phyloP scores from a whole-genome alignment of 2,113 vertebrate species.

The Boleophthalmus pectinirostris region DNA sequence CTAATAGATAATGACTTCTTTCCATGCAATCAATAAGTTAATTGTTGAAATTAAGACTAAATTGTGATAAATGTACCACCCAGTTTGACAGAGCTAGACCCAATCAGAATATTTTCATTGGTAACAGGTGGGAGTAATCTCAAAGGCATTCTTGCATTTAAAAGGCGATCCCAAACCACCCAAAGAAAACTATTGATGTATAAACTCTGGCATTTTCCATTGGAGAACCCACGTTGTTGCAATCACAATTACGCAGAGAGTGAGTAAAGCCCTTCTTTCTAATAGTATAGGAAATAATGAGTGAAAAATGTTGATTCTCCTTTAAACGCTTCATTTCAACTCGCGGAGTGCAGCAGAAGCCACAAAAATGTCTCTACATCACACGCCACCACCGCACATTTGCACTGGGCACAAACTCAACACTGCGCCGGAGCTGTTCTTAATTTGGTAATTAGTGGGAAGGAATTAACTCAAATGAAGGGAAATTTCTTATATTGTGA shows the following conservation, averaged over 20 bases:
- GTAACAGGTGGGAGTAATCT: conserved; percentile 77
- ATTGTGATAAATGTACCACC: conserved; percentile 27
- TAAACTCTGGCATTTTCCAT: conserved; percentile 51
- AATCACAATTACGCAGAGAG: conserved; percentile 68
- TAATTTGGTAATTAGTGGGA: conserved; percentile 29
- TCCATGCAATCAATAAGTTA: conserved; percentile 5
- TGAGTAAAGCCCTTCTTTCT: conserved; percentile 74
- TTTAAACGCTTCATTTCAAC: conserved; percentile 41
- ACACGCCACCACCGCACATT: conserved; percentile 18
- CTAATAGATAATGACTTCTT: background rate
- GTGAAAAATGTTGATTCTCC: conserved; percentile 42
- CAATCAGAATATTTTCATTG: conserved; percentile 40
- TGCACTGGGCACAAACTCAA: conserved; percentile 12
- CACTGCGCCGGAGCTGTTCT: conserved; percentile 20
- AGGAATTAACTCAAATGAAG: background rate
- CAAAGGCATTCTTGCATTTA: conserved; percentile 67
- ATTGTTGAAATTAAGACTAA: conserved; percentile 17
- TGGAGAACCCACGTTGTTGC: conserved; percentile 69
- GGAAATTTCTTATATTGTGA: background rate
- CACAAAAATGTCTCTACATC: conserved; percentile 54
- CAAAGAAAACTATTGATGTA: conserved; percentile 48
- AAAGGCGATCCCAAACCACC: conserved; percentile 59
- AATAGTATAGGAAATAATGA: conserved; percentile 65
- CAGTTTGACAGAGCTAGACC: conserved; percentile 27
- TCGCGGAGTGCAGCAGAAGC: conserved; percentile 37